Base-by-base conservation (phyloP, 2,888 invertebrate species). In the Crocallis elinguaria region DNA sequence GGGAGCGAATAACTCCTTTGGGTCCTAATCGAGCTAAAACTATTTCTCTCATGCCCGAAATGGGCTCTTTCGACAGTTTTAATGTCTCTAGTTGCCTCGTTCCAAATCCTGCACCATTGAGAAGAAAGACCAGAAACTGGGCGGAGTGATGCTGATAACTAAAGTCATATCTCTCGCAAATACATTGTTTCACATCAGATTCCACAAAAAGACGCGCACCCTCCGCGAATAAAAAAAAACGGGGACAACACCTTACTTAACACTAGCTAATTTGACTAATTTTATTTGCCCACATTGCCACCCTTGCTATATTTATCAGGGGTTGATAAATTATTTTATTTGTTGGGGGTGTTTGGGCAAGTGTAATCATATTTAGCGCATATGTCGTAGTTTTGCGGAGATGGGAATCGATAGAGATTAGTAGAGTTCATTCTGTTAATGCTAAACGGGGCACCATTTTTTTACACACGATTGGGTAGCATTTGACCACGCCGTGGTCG, bases 361-460 rank as follows among this genome's bases (percentile, higher is more conserved):
- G 42, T 48, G 45, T 67, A 69, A 73, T 71, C 70, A 63, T 65
- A 65, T 71, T 70, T 64, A 59, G 46, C 65, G 39, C 73, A 73
- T 65, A 73, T 73, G 73, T 60, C 67, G 63, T 43, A 44, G 53
- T 60, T 56, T 53, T 49, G 35, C 16, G 35, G 13, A 32, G 32
- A 16, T 11, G 33, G 9, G 35, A 56, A 60, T 66, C 56, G 66
- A 42, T 61, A 12, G 7, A 32, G 49, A 44, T 50, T 50, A 49
- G 1, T 36, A 11, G 27, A 49, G 17, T 36, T 13, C 12, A 44
- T 44, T 25, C 25, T 4, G 12, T 16, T 17, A 12, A 29, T n/a
- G n/a, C n/a, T n/a, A n/a, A n/a, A n/a, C n/a, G n/a, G n/a, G n/a
- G n/a, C n/a, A n/a, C n/a, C n/a, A n/a, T n/a, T n/a, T n/a, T n/a